Evolutionary conservation across 2,113 vertebrate genomes (phyloP).

Genomic region (Athene noctua): DNA sequence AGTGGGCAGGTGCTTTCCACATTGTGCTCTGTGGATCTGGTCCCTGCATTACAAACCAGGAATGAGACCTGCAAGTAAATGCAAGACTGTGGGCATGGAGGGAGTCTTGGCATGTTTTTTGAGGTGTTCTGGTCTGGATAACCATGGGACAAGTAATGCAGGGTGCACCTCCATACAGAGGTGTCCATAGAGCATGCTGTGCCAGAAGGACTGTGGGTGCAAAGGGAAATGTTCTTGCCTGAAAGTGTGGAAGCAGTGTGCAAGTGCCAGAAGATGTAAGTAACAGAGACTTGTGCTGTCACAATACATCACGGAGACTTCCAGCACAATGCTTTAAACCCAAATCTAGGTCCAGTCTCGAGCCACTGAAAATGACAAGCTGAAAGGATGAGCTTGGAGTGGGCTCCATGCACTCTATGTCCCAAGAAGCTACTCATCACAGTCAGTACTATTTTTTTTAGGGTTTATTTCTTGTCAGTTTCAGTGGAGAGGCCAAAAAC

Average conservation of each 20-base stretch:
- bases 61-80: not conserved
- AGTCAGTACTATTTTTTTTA: not conserved
- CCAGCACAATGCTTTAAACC: not conserved
- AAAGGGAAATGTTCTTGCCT: slow-evolving; percentile 2
- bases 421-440: not conserved
- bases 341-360: not conserved
- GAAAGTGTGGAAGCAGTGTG: not conserved
- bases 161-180: not conserved
- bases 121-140: not conserved
- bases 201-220: slow-evolving; percentile 5
- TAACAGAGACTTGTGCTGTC: not conserved
- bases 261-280: slow-evolving; percentile 7
- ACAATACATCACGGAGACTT: not conserved
- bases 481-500: not conserved
- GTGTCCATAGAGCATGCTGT: not conserved
- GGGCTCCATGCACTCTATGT: not conserved
- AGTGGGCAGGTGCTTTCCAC: not conserved
- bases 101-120: not conserved
- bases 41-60: not conserved
- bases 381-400: not conserved
- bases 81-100: not conserved
- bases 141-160: not conserved
- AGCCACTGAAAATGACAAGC: not conserved
- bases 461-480: not conserved
- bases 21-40: not conserved